These are phyloP conservation scores for Sycobia sp. DNA, from an alignment of 1,140 invertebrate species.

Conservation along the genomic window DNA sequence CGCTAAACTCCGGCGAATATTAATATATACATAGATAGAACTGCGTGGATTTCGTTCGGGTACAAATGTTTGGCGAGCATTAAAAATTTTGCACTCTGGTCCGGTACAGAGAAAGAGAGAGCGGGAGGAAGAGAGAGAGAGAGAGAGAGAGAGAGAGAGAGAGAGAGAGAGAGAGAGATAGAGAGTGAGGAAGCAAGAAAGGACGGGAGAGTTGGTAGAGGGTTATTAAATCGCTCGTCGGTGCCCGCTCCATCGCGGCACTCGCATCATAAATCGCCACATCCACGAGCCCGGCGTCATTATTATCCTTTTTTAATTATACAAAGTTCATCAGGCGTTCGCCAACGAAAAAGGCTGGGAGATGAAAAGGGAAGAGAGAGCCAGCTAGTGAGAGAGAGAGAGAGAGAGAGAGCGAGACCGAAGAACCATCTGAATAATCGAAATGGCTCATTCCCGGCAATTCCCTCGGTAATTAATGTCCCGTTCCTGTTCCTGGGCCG, in stretches of 20 bases:
- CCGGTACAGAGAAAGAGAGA: too few species aligned
- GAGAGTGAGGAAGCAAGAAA: too few species aligned
- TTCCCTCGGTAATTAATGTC: slow-evolving; percentile 16
- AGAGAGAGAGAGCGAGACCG: not conserved
- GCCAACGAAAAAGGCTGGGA: too few species aligned
- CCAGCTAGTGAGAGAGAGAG: not conserved
- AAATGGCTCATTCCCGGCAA: slow-evolving; percentile 1
- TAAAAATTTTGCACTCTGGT: slow-evolving; percentile 4
- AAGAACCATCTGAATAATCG: slow-evolving; percentile 3
- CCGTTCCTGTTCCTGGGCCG: not conserved
- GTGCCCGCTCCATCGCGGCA: not conserved
- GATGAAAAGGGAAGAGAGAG: too few species aligned
- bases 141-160: too few species aligned
- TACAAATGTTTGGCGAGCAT: slow-evolving; percentile 19
- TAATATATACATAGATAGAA: not conserved
- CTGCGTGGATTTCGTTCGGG: not conserved
- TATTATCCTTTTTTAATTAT: slow-evolving; percentile 24
- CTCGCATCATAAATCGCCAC: slow-evolving; percentile 4
- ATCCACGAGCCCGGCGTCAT: not conserved
- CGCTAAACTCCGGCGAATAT: not conserved
- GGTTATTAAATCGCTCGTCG: slow-evolving; percentile 11
- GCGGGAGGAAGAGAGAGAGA: too few species aligned
- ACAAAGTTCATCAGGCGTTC: slow-evolving; percentile 6
- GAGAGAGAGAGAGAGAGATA: too few species aligned
- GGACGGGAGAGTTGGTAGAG: too few species aligned